Percentiles rank a stretch among this genome's conserved stretches.
Evolutionary conservation across 1,140 invertebrate genomes (phyloP).

Genomic region (Drosophila carrolli): DNA sequence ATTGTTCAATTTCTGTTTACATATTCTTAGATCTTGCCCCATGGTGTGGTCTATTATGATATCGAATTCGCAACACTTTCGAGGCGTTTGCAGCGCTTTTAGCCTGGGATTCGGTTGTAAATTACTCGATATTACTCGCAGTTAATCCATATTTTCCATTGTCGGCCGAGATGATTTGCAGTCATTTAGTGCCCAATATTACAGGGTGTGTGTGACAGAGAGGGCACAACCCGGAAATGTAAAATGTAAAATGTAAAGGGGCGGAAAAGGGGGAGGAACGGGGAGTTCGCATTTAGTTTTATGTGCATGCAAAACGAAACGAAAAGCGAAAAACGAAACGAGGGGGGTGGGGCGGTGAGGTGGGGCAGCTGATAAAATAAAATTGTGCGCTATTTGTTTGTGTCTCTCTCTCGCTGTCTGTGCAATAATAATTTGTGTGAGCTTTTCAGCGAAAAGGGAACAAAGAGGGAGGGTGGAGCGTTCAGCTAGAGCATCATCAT

Average conservation of each 20-base stretch:
- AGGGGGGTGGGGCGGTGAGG: constrained; percentile 11
- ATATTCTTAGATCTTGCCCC: constrained; percentile 16
- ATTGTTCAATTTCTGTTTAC: constrained; percentile 16
- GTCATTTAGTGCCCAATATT: constrained; percentile 10
- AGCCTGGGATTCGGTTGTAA: not conserved
- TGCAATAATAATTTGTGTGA: constrained; percentile 75
- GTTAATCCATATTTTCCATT: constrained; percentile 32
- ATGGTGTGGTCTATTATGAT: constrained; percentile 40
- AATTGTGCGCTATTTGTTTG: constrained; percentile 51
- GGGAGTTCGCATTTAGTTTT: constrained; percentile 66
- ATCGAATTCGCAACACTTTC: constrained; percentile 53
- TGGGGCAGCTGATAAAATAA: constrained; percentile 79
- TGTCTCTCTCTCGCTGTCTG: constrained; percentile 1
- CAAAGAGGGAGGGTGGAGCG: constrained; percentile 3
- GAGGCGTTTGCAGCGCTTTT: not conserved
- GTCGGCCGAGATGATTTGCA: constrained; percentile 33
- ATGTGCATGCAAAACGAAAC: constrained; percentile 79
- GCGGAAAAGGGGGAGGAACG: not conserved
- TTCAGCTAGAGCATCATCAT: constrained; percentile 48
- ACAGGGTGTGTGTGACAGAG: constrained; percentile 2
- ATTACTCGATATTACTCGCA: constrained; percentile 23
- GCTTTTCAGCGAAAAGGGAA: constrained; percentile 53
- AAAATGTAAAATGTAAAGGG: constrained; percentile 25
- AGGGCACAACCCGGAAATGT: constrained; percentile 46
- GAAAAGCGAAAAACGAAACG: constrained; percentile 56